Evolutionary conservation across 2,797 vertebrate species (phyloP), one percentile per base, ranked within the genome.

Genomic region (Lophius americanus): DNA sequence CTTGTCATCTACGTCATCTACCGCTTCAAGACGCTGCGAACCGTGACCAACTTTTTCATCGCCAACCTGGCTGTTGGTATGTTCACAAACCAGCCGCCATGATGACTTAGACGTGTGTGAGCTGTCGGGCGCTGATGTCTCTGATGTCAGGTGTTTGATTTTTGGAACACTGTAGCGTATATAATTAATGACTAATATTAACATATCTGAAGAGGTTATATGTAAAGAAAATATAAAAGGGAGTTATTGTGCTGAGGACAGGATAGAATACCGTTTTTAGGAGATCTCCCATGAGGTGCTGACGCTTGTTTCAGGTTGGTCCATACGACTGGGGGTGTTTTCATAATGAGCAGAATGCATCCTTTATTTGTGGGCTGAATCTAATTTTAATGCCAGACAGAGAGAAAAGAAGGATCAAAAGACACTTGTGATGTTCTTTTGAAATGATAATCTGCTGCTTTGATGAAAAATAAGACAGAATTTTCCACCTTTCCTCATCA

Each of bases 41-140:
- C 96, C 0, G 96, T 98, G 70, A 98, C 97, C 42, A 98, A 98
- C 91, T 97, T 96, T 85, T 98, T 98, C 85, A 98, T 98, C 49
- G 96, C 95, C 32, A 98, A 98, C 75, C 90, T 98, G 78, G 96
- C 96, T 0, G 95, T 98, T 33, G 95, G 90, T 91, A 75, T 0
- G 90, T 57, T 2, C 0, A 1, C 41, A 42, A 23, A 23, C 23
- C 23, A 23, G 23, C 23, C 23, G 23, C 23, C 44, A 53, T 46
- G 23, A 23, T 33, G 79, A 82, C 61, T 68, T 68, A 76, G 55
- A 70, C 42, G 44, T 75, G 57, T 79, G 78, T 75, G 73, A 72
- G 44, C 37, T 23, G n/a, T 41, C 23, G 23, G 23, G 23, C 23
- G 23, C 23, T 23, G 23, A 49, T n/a, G 12, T 48, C 6, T 8